Evolutionary conservation across 2,113 vertebrate genomes (phyloP).

Genomic region (Meriones unguiculatus): DNA sequence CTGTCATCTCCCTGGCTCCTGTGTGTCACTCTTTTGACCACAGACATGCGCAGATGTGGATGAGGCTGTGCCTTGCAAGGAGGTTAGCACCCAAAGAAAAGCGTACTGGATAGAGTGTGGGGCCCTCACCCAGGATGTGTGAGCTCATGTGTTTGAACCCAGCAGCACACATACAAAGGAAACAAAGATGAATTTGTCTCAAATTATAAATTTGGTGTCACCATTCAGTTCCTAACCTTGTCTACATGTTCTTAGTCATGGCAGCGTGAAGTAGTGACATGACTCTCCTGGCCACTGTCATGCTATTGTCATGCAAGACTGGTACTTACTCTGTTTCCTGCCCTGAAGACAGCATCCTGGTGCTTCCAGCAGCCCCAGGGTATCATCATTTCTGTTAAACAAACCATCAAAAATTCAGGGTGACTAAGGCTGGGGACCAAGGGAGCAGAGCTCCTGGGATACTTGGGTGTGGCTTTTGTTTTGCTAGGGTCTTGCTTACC

Average conservation of each 20-base stretch:
- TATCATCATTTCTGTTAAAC: neutral
- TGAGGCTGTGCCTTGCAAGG: neutral
- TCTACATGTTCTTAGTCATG: neutral
- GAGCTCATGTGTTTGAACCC: neutral
- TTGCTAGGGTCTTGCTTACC: neutral
- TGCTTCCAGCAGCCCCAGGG: fast-evolving
- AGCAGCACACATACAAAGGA: neutral
- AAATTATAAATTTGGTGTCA: neutral
- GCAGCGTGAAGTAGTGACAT: neutral
- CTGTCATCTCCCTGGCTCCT: neutral
- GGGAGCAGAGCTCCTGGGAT: neutral
- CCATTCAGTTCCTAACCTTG: neutral
- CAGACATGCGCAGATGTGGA: neutral
- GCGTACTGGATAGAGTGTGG: neutral
- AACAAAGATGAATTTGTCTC: neutral
- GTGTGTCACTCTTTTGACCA: neutral
- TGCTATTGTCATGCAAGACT: neutral
- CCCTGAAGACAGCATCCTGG: neutral
- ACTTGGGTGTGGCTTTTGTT: neutral
- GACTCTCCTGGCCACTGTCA: neutral
- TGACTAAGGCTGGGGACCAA: neutral
- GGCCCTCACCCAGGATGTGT: neutral
- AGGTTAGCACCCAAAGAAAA: neutral
- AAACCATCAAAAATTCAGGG: neutral
- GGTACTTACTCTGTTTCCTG: neutral